Conservation (phyloP, 35 echinoderm and acorn worm species). For the Anneissia japonica region DNA sequence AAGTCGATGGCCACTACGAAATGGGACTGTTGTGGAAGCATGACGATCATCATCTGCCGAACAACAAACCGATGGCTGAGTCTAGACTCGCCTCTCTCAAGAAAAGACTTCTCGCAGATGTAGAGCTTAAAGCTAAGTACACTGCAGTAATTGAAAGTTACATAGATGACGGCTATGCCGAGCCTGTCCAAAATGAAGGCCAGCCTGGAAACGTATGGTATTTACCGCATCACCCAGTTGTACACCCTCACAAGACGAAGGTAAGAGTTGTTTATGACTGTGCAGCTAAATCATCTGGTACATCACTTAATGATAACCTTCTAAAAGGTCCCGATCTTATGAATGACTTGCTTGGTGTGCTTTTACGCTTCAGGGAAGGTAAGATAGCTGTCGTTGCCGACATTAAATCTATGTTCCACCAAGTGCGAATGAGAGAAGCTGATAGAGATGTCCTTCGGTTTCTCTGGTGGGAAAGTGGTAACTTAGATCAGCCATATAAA, state of each 20-base stretch:
- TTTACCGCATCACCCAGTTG: conserved; percentile 38
- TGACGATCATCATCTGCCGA: conserved; percentile 6
- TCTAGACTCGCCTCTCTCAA: neutral
- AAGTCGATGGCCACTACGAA: conserved; percentile 20
- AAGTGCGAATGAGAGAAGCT: neutral
- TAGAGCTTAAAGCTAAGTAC: conserved; percentile 24
- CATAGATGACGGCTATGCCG: conserved; percentile 39
- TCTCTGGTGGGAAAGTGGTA: neutral
- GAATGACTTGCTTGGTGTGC: conserved; percentile 10
- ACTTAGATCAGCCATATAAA: neutral
- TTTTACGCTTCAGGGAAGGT: conserved; percentile 24
- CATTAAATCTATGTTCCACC: conserved; percentile 48
- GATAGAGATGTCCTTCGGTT: neutral
- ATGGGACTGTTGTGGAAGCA: conserved; percentile 37
- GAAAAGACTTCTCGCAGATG: neutral
- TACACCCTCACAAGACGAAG: conserved; percentile 44
- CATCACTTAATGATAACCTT: conserved; percentile 35
- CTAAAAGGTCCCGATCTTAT: conserved; percentile 51
- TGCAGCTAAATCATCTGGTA: conserved; percentile 37
- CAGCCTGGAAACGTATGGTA: conserved; percentile 30
- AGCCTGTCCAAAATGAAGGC: neutral
- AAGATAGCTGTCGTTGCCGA: conserved; percentile 34
- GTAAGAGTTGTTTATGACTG: conserved; percentile 52
- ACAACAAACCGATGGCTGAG: conserved; percentile 23
- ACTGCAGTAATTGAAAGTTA: conserved; percentile 26